These are phyloP conservation scores for Thomomys bottae DNA, from an alignment of 2,113 vertebrate species.

Conservation along the genomic window DNA sequence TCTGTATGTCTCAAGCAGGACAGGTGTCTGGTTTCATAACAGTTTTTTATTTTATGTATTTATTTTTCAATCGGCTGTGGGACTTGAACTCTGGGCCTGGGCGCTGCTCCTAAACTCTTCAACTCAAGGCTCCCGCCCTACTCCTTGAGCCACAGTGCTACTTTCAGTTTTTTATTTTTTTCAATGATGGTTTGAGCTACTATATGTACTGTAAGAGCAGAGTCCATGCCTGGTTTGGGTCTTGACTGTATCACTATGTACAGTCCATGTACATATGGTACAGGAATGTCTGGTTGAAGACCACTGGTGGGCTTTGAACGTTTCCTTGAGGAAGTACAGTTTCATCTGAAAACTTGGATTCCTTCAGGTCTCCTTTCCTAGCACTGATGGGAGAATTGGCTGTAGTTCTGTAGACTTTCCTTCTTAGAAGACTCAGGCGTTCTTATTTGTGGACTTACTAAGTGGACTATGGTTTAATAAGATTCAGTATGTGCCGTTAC, in stretches of 20 bases:
- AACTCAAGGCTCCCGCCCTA: too few relatives aligned
- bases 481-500: neutral
- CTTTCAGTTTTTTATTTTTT: neutral
- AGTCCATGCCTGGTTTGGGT: neutral
- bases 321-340: neutral
- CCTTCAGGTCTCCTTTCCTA: neutral
- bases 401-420: neutral
- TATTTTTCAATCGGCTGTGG: too few relatives aligned
- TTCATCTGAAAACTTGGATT: neutral
- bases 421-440: neutral
- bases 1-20: neutral
- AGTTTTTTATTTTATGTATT: too few relatives aligned
- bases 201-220: neutral
- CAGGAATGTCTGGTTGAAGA: conserved; percentile 1
- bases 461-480: conserved; percentile 4
- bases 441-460: neutral
- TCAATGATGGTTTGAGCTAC: neutral
- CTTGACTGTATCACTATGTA: neutral
- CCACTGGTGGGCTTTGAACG: neutral
- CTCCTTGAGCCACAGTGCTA: too few relatives aligned
- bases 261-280: neutral
- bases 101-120: too few relatives aligned
- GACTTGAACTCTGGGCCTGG: too few relatives aligned
- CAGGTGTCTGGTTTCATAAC: neutral
- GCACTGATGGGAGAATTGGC: neutral